Conservation (phyloP, 30 jellyfish, hydroid and myxozoan genomes). For the Aurelia aurita complex sp. Pacific region DNA sequence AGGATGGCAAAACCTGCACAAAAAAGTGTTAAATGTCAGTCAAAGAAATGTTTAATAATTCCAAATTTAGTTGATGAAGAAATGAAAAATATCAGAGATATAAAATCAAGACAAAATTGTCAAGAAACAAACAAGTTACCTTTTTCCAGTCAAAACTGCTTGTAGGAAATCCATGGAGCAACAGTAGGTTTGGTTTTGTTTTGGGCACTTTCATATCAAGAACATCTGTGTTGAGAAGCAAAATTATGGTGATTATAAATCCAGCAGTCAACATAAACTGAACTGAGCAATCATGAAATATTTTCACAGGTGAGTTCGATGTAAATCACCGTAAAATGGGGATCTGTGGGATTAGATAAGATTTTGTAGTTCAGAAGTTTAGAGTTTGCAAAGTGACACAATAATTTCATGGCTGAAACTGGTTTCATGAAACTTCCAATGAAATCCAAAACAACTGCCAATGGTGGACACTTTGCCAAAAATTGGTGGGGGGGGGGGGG, state of each 20-base stretch:
- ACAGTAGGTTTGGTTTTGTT: constrained; percentile 43
- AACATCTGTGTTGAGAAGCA: constrained; percentile 31
- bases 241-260: background rate
- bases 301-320: no score
- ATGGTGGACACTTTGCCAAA: no score
- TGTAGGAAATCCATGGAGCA: constrained; percentile 91
- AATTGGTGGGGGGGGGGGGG: no score
- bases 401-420: no score
- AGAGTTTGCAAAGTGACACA: no score
- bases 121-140: constrained; percentile 8
- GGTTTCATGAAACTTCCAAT: no score
- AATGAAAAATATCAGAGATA: background rate
- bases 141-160: constrained; percentile 89
- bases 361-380: no score
- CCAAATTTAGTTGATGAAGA: background rate
- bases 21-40: background rate
- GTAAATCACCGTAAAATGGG: no score
- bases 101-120: background rate
- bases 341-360: no score
- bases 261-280: no score
- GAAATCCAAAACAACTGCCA: no score
- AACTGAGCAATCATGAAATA: no score
- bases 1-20: constrained; percentile 31
- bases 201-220: background rate
- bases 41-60: background rate